A percentile compares a stretch with the other conserved stretches of the same genome.
These are phyloP conservation scores for Peromyscus maniculatus DNA, from an alignment of 2,113 vertebrate species.

Conservation along the genomic window DNA sequence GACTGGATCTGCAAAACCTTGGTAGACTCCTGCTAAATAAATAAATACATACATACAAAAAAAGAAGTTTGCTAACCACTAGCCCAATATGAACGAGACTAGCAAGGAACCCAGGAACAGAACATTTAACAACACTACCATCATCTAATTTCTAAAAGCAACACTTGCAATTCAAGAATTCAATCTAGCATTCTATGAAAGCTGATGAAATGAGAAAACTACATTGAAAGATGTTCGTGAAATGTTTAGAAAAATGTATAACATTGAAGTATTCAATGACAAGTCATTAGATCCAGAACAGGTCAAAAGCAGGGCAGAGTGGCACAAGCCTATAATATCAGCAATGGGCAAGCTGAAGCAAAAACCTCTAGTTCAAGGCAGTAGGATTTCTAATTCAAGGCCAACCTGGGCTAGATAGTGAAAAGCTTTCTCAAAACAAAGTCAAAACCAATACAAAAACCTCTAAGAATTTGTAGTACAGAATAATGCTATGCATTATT, in stretches of 20 bases:
- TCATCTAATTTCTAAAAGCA: conserved; percentile 44
- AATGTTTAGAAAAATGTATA: conserved; percentile 49
- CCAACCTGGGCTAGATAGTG: not conserved
- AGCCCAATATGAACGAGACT: not conserved
- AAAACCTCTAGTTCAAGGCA: not conserved
- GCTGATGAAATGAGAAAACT: conserved; percentile 39
- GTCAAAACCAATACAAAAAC: not conserved
- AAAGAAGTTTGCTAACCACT: not conserved
- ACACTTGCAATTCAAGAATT: conserved; percentile 53
- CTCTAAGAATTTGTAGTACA: conserved; percentile 15
- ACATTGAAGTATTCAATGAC: conserved; percentile 47
- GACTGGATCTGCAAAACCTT: not conserved
- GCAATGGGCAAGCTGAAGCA: not conserved
- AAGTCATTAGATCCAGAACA: conserved; percentile 13
- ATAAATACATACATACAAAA: too few species aligned
- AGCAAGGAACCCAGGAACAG: conserved; percentile 27
- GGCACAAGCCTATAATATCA: not conserved
- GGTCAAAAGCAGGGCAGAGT: not conserved
- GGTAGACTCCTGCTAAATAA: not conserved
- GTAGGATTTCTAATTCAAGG: not conserved
- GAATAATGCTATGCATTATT: not conserved
- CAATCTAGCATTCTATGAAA: conserved; percentile 32
- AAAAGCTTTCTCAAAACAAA: not conserved
- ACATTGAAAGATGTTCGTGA: conserved; percentile 44
- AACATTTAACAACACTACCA: not conserved